Conservation (phyloP, 2,888 invertebrate species). For the Sphecodes monilicornis region DNA sequence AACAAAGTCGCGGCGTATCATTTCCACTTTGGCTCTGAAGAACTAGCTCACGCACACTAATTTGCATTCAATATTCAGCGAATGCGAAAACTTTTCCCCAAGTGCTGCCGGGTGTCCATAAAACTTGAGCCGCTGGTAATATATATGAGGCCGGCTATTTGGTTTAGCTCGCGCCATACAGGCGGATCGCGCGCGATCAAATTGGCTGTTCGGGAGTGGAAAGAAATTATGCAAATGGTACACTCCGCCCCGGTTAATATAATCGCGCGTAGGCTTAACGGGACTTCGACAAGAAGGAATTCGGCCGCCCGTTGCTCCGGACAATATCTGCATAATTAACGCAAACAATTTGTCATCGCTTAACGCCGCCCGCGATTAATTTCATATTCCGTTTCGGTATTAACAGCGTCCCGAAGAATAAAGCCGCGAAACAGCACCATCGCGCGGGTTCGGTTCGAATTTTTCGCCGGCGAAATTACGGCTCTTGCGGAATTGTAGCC, state of each 20-base stretch:
- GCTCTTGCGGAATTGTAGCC: conserved; percentile 1
- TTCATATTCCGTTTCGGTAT: conserved; percentile 57
- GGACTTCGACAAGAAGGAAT: conserved; percentile 32
- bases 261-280: conserved; percentile 42
- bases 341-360: conserved; percentile 47
- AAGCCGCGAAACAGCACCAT: conserved; percentile 25
- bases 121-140: conserved; percentile 26
- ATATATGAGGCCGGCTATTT: conserved; percentile 36
- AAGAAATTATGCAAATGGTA: conserved; percentile 36
- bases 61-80: conserved; percentile 1
- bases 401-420: conserved; percentile 35
- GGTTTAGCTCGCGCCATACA: conserved; percentile 19
- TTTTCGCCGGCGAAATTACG: conserved; percentile 39
- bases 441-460: conserved; percentile 39
- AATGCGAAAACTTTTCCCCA: conserved; percentile 22
- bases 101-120: conserved; percentile 5
- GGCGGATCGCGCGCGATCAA: conserved; percentile 3
- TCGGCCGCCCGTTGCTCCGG: conserved; percentile 17
- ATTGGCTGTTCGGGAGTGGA: conserved; percentile 21
- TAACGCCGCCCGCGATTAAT: conserved; percentile 47
- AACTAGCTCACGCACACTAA: conserved; percentile 15
- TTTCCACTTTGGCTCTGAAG: conserved; percentile 1
- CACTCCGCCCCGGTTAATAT: conserved; percentile 44
- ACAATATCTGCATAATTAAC: conserved; percentile 61
- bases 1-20: neutral